A percentile compares a stretch with the other conserved stretches of the same genome.
These are phyloP conservation scores for Limnothrissa miodon DNA, from an alignment of 2,113 vertebrate species.

Conservation along the genomic window DNA sequence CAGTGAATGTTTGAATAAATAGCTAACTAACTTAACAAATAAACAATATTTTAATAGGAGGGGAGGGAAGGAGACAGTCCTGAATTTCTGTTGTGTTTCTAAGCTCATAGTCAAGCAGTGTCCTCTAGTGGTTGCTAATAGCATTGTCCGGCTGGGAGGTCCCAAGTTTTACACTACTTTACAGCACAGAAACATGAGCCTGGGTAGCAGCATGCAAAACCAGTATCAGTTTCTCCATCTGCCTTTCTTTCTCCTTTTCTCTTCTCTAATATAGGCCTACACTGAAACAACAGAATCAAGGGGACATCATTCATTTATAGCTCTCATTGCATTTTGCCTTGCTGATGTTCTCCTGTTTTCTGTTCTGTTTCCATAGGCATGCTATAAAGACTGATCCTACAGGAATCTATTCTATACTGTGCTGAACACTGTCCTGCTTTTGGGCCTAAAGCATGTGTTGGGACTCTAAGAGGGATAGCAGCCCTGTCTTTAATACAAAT, in stretches of 20 bases:
- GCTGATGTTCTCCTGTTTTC: not conserved
- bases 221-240: not conserved
- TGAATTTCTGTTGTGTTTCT: not conserved
- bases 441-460: not conserved
- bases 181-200: not conserved
- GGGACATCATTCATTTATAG: not conserved
- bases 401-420: not conserved
- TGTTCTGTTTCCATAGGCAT: not conserved
- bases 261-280: not conserved
- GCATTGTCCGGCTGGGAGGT: not conserved
- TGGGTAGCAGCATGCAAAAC: not conserved
- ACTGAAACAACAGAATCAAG: not conserved
- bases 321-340: not conserved
- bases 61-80: too few species aligned
- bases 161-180: not conserved
- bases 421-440: not conserved
- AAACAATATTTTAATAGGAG: not conserved
- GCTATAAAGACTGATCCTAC: not conserved
- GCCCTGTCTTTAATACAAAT: not conserved
- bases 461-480: not conserved
- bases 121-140: not conserved
- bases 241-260: not conserved
- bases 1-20: too few species aligned
- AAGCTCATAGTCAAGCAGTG: not conserved
- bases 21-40: not conserved